Base-by-base conservation (phyloP, 2,888 invertebrate species). In the Phasia obesa region DNA sequence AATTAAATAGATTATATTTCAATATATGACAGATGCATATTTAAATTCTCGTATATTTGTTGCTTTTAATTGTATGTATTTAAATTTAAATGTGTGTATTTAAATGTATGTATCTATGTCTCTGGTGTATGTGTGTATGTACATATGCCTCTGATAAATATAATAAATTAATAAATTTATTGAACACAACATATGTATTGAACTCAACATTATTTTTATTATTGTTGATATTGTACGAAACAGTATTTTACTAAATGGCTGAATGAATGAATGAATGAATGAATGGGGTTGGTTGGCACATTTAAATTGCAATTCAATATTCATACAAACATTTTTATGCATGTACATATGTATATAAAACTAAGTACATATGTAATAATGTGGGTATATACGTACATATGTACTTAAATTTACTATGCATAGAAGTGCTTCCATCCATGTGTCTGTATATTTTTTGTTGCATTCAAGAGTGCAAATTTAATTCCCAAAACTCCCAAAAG, bases 251-350 rank as follows among this genome's bases (percentile, higher is more conserved):
- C 55, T 67, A 53, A 69, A 62, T 73, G 70, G 60, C 23, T 69
- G 59, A 47, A 23, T 59, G 59, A 19, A n/a, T 51, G 49, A 23
- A 9, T 67, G 57, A 49, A 49, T 75, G 49, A n/a, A n/a, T n/a
- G n/a, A n/a, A n/a, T n/a, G 11, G 35, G 11, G 35, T 9, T 67
- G 53, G 27, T 76, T 71, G 60, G 55, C 27, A 64, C 85, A 89
- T 89, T 89, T 86, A 88, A 88, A 88, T 89, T 89, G n/a, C 88
- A 89, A 88, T 89, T 88, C 87, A 84, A 86, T 88, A 88, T 88
- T 60, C 65, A 67, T 60, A 53, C 15, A 51, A 35, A 67, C 53
- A 44, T 53, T 31, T 49, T 35, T 49, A 25, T 53, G 2, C 6
- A 19, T 7, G 17, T n/a, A 19, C 9, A 7, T 47, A 9, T 47